These are phyloP conservation scores for Malthinus flaveolus DNA, from an alignment of 2,888 invertebrate species.

Conservation along the genomic window DNA sequence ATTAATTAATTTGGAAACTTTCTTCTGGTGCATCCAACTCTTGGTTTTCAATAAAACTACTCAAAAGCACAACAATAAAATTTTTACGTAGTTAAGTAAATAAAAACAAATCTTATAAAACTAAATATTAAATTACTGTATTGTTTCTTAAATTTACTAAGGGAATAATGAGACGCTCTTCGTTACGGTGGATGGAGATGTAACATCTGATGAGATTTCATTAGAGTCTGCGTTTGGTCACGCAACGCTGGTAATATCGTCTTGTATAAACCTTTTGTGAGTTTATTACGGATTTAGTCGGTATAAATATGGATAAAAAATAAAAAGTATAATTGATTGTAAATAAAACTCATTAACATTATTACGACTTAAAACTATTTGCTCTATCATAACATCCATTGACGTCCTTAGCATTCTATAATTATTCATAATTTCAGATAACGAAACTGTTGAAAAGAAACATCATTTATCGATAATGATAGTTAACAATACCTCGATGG, in stretches of 20 bases:
- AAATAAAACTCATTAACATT: background rate
- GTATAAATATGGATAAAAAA: too few relatives aligned
- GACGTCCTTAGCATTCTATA: conserved; percentile 21
- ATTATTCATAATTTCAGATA: conserved; percentile 21
- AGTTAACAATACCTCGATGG: conserved; percentile 21
- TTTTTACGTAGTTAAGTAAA: background rate
- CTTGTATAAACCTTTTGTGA: conserved; percentile 22
- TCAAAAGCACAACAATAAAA: too few relatives aligned
- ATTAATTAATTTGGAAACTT: too few relatives aligned
- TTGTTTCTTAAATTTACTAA: conserved; percentile 23
- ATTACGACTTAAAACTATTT: background rate
- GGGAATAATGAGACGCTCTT: conserved; percentile 35
- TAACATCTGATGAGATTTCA: conserved; percentile 49
- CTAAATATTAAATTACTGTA: conserved; percentile 12
- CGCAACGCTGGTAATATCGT: conserved; percentile 39
- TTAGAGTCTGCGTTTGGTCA: conserved; percentile 49
- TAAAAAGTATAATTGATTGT: background rate
- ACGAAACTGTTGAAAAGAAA: conserved; percentile 7
- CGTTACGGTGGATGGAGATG: conserved; percentile 48
- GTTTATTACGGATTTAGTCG: background rate
- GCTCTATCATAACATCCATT: conserved; percentile 2
- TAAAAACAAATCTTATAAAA: conserved; percentile 3
- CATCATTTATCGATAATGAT: conserved; percentile 18
- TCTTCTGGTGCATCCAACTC: too few relatives aligned
- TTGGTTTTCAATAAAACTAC: too few relatives aligned